These are phyloP conservation scores for Apostichopus californicus DNA, from an alignment of 35 echinoderm and acorn worm genomes.

Conservation along the genomic window DNA sequence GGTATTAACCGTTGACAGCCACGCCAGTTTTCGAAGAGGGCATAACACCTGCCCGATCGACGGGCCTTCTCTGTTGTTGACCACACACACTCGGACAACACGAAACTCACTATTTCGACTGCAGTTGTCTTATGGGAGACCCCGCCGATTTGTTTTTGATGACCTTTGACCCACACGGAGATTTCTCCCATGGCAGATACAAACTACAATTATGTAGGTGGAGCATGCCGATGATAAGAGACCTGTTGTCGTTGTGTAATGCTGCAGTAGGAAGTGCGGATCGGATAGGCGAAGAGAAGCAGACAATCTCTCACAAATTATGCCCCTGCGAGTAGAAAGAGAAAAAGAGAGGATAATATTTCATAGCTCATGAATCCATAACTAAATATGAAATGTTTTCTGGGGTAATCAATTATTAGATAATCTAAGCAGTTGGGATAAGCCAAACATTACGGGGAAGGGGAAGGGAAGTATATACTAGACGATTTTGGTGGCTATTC, in stretches of 20 bases:
- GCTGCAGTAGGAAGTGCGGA: neutral
- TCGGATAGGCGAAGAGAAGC: neutral
- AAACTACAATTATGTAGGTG: neutral
- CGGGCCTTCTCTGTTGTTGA: constrained; percentile 15
- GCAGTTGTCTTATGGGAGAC: constrained; percentile 49
- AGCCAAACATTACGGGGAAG: too few species aligned
- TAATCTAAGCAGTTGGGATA: neutral
- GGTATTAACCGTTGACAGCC: constrained; percentile 51
- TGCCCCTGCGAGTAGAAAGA: neutral
- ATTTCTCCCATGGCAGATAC: constrained; percentile 54
- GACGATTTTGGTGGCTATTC: too few species aligned
- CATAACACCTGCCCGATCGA: constrained; percentile 41
- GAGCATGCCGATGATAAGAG: constrained; percentile 40
- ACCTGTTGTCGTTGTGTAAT: neutral
- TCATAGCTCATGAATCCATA: too few species aligned
- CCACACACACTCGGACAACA: constrained; percentile 28
- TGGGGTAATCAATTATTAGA: neutral
- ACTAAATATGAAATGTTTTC: too few species aligned
- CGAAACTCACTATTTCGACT: constrained; percentile 34
- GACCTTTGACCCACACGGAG: constrained; percentile 56
- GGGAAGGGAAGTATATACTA: too few species aligned
- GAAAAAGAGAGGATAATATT: neutral
- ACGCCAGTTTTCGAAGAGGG: constrained; percentile 61
- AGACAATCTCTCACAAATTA: neutral
- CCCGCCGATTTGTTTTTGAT: constrained; percentile 37